These are phyloP conservation scores for Rhogogaster chlorosoma DNA, from an alignment of 2,888 invertebrate genomes.

Conservation along the genomic window DNA sequence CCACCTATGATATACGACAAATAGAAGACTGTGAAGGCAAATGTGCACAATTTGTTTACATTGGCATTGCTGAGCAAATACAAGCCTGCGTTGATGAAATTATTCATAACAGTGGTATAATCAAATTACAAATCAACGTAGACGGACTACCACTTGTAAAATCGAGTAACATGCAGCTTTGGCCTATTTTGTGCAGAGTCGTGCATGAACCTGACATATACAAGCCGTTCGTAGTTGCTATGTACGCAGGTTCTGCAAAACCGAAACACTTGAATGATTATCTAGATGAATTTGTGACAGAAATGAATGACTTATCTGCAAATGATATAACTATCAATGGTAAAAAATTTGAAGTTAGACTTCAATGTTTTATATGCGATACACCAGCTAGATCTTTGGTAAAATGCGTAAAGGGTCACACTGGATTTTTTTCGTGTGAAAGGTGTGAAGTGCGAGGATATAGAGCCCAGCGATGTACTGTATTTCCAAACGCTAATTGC, in stretches of 20 bases:
- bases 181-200: conserved; percentile 57
- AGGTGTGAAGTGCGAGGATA: neutral
- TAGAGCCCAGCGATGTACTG: neutral
- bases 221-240: conserved; percentile 56
- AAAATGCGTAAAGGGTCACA: neutral
- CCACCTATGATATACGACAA: too few species aligned
- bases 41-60: too few species aligned
- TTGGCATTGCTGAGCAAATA: too few species aligned
- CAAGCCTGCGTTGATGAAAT: too few species aligned
- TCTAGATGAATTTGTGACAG: neutral
- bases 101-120: too few species aligned
- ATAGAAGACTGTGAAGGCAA: too few species aligned
- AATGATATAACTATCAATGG: neutral
- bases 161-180: conserved; percentile 37
- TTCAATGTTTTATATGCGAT: neutral
- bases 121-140: conserved; percentile 45
- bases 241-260: conserved; percentile 54
- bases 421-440: neutral
- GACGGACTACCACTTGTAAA: conserved; percentile 56
- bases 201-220: conserved; percentile 55
- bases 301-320: neutral
- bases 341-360: neutral
- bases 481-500: neutral
- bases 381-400: neutral
- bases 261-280: neutral